Percentiles rank a stretch among this genome's conserved stretches.
Evolutionary conservation across 2,888 invertebrate species (phyloP).

Genomic region (Eudasyphora cyanicolor): DNA sequence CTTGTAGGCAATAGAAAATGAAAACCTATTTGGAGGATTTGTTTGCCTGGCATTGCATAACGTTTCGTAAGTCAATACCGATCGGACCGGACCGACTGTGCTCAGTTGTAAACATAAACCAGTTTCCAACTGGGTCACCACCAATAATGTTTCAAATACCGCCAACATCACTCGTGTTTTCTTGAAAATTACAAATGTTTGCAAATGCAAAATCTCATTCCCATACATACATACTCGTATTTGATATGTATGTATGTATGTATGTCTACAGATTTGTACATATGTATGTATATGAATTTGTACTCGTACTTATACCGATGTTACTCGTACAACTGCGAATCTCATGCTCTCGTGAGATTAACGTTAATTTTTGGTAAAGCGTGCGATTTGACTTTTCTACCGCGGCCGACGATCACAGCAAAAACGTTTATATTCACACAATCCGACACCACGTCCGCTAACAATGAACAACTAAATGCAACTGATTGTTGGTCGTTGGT

Average conservation of each 20-base stretch:
- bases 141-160: neutral
- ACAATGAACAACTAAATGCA: neutral
- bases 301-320: too few relatives aligned
- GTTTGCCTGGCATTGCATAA: conserved; percentile 1
- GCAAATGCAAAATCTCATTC: too few relatives aligned
- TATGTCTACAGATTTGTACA: too few relatives aligned
- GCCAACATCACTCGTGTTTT: neutral
- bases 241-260: too few relatives aligned
- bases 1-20: neutral
- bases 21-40: neutral
- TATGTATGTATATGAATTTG: neutral
- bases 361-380: neutral
- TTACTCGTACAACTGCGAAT: neutral
- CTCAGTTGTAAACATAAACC: conserved; percentile 29
- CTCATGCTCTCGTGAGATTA: conserved; percentile 6
- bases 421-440: neutral
- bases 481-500: neutral
- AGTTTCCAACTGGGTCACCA: conserved; percentile 43
- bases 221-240: neutral
- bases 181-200: neutral
- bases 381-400: neutral
- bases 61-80: neutral
- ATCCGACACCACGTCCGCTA: neutral
- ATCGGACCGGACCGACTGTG: too few relatives aligned
- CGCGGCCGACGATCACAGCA: neutral